Base-by-base conservation (phyloP, 2,888 invertebrate genomes). In the Sinelater perroti region DNA sequence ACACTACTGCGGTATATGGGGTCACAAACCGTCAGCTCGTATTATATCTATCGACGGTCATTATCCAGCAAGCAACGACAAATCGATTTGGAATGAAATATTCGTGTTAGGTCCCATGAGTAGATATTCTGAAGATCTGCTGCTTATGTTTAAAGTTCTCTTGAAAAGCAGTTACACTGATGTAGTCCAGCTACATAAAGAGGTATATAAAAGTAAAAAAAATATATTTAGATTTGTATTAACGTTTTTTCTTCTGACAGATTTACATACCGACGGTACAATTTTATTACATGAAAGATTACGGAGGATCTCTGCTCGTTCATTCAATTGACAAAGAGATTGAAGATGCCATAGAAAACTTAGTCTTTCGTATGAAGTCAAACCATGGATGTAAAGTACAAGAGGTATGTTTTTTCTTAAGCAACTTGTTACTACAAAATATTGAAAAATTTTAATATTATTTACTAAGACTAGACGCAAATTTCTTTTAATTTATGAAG, bases 1-100 rank as follows among this genome's bases (percentile, higher is more conserved):
- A 1, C 90, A 91, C 84, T 95, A 93, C 76, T 93, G 91, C 70
- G 95, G 96, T 14, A 85, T 96, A 52, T 96, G 89, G 80, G 95
- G 95, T 11, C 95, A 96, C 75, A 95, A 95, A 72, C 91, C 95
- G 0, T 87, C 91, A 33, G 87, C 89, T 1, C 84, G 84, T 64
- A 81, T 84, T 2, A 79, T 90, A 2, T 86, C 89, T 1, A 79
- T 83, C 55, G 80, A 83, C 67, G 90, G 90, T 0, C 90, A 91
- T 67, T 82, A 85, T 58, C 91, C 91, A 1, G 82, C 82, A 54
- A 83, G 86, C 61, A 75, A 80, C 36, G 83, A 84, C 45, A 79
- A 84, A 36, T 80, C 83, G 14, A 81, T 82, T 5, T 89, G 88
- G 80, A 82, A 85, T 24, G 83, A 85, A 49, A 89, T 88, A 72